Base-by-base conservation (phyloP, 2,797 vertebrate species). In the Ptychobarbus kaznakovi region DNA sequence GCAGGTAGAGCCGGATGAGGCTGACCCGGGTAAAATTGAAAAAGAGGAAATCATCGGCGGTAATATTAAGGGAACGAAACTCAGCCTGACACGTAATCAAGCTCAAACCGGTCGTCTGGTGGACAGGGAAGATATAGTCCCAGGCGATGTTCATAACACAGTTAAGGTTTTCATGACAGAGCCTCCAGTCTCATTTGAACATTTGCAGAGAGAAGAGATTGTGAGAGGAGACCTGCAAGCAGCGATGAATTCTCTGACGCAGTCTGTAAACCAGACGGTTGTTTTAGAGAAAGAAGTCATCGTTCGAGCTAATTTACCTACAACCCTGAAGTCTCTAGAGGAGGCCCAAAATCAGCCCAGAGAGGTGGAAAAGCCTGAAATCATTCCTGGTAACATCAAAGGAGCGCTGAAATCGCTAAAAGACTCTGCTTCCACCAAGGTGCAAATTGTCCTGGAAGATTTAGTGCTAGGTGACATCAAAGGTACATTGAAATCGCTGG, bases 81-180 rank as follows among this genome's bases (percentile, higher is more conserved):
- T 93, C 77, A 95, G 96, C 81, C 94, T 98, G 66, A 91, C 93
- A 86, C 90, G 88, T 86, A 96, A 94, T 90, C 95, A 93, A 82
- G 90, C 90, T 42, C 93, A 95, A 89, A 92, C 97, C 87, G 96
- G 96, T 87, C 95, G 95, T 10, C 96, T 96, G 58, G 91, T 98
- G 84, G 92, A 91, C 66, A 92, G 91, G 88, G 95, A 95, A 70
- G 97, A 98, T 86, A 96, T 98, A 81, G 91, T 98, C 87, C 96
- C 96, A 0, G 97, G 97, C 18, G 95, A 98, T 89, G 96, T 98
- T 82, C 91, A 95, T 83, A 97, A 94, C 81, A 91, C 95, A 16
- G 94, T 96, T 53, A 96, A 96, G 89, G 94, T 95, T 88, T 97
- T 98, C 91, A 97, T 95, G 94, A 94, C 95, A 12, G 96, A 97